Base-by-base conservation (phyloP, 2,113 vertebrate species). In the Eubucco bourcierii region DNA sequence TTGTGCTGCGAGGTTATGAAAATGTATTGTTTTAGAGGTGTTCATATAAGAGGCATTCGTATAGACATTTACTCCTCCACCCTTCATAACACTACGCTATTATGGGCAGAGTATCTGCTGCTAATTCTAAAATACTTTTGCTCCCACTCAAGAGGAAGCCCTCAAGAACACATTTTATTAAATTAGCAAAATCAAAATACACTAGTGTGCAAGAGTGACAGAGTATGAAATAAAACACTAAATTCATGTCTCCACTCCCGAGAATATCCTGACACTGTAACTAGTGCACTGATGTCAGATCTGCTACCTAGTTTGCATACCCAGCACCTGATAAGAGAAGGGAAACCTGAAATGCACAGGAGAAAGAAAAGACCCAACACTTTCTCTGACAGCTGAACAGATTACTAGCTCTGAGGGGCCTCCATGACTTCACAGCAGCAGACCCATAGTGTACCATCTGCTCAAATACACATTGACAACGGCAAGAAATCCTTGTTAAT, bases 251-350 rank as follows among this genome's bases (percentile, higher is more conserved):
- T 34, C n/a, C 10, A 2, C 52, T 84, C n/a, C 64, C 27, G 52
- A 66, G 66, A 79, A 70, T 7, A 8, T 47, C 34, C 46, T 46
- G 61, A 17, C 55, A 23, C 0, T 34, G 46, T 31, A 67, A 34
- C 12, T 1, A 6, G 12, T 3, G n/a, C 31, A 3, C 25, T 6
- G 56, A 10, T 47, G 31, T 18, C 58, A 29, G 5, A 71, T 19
- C 80, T 73, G 58, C 15, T 10, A 21, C 47, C 47, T 0, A 2
- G 31, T 14, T n/a, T 31, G 61, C 61, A 15, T 4, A 23, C 41
- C 64, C 28, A 16, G 23, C 46, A 6, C 17, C 18, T 8, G 29
- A 1, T 6, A 12, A 9, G 66, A 1, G 4, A 2, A 37, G 50
- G 64, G 46, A 71, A 68, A 52, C 50, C 56, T 29, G 1, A 0